A percentile compares a stretch with the other conserved stretches of the same genome.
phyloP scores from a whole-genome alignment of 2,113 vertebrate species.

The Pterocles burchelli region DNA sequence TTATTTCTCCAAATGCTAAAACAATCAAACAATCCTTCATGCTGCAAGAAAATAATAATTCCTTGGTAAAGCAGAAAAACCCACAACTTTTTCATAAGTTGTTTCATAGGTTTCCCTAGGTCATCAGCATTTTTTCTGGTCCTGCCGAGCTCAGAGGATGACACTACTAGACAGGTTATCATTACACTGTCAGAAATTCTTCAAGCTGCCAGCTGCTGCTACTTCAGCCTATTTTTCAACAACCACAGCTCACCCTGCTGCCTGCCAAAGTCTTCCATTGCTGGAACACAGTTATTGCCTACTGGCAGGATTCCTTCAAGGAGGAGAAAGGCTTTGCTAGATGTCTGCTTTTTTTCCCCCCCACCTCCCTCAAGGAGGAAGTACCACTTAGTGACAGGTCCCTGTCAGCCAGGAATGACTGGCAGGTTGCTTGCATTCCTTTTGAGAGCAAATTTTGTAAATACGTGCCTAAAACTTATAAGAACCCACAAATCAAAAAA shows the following conservation, averaged over 20 bases:
- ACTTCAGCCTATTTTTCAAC: constrained; percentile 1
- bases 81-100: not conserved
- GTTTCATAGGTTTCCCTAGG: not conserved
- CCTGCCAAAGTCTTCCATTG: not conserved
- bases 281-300: not conserved
- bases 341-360: not conserved
- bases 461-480: not conserved
- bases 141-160: not conserved
- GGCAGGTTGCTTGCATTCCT: not conserved
- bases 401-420: not conserved
- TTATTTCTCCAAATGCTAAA: not conserved
- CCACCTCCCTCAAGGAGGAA: not conserved
- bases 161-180: constrained; percentile 28
- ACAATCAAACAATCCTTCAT: not conserved
- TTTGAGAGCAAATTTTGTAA: not conserved
- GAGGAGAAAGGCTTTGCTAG: not conserved
- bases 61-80: not conserved
- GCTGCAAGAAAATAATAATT: not conserved
- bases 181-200: not conserved
- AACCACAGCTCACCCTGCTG: not conserved
- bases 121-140: not conserved
- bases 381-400: not conserved
- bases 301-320: not conserved
- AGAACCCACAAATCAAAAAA: not conserved
- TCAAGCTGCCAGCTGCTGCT: constrained; percentile 31